phyloP scores from a whole-genome alignment of 2,113 vertebrate species.

The Crotalus helleri region DNA sequence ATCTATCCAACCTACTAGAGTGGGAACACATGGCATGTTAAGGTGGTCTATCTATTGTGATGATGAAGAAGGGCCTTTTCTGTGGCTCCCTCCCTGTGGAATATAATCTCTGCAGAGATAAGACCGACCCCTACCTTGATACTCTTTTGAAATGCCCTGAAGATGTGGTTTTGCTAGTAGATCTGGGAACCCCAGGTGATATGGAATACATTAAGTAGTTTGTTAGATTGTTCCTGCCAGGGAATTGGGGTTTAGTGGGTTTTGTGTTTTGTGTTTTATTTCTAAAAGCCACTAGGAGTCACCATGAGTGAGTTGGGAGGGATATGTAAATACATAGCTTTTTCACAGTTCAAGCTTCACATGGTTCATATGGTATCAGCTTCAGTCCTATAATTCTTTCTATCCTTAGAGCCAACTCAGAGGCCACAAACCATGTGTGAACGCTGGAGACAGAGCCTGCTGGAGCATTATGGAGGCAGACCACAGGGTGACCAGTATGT shows the following conservation, averaged over 20 bases:
- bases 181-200: neutral
- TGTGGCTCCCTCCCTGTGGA: neutral
- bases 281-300: neutral
- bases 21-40: neutral
- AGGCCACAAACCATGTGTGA: conserved; percentile 83
- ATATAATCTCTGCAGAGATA: neutral
- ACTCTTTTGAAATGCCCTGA: neutral
- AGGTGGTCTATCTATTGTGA: neutral
- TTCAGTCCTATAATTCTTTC: accelerated
- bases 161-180: neutral
- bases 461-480: conserved; percentile 82
- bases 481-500: conserved; percentile 82
- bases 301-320: neutral
- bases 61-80: neutral
- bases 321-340: neutral
- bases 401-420: conserved; percentile 64
- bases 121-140: neutral
- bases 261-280: neutral
- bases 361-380: neutral
- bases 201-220: neutral
- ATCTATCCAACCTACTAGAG: neutral
- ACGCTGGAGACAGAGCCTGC: conserved; percentile 84
- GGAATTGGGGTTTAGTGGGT: neutral
- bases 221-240: neutral
- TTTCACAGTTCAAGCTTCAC: neutral